A percentile compares a stretch with the other conserved stretches of the same genome.
These are phyloP conservation scores for Apus apus DNA, from an alignment of 2,113 vertebrate species.

Conservation along the genomic window DNA sequence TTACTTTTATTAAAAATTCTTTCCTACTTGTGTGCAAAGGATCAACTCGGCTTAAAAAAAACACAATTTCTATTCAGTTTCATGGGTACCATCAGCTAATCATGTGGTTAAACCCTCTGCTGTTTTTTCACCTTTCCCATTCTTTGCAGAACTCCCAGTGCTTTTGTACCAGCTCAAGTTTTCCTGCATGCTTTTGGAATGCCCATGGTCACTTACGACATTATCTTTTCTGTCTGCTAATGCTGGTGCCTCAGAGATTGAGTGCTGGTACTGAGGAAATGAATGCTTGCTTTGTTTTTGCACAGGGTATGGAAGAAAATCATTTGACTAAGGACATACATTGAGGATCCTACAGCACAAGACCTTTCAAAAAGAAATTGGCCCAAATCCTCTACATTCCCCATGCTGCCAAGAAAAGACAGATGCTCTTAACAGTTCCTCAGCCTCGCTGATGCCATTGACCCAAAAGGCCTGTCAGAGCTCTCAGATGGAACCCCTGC, in stretches of 20 bases:
- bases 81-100: background rate
- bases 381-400: background rate
- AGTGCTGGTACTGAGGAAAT: background rate
- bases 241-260: background rate
- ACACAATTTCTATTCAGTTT: background rate
- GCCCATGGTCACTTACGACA: background rate
- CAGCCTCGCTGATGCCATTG: background rate
- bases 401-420: background rate
- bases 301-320: conserved; percentile 51
- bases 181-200: background rate
- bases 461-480: background rate
- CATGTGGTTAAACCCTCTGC: background rate
- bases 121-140: background rate
- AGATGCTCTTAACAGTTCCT: background rate
- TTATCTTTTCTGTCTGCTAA: background rate
- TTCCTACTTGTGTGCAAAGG: background rate
- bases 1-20: background rate
- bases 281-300: background rate
- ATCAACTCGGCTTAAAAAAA: background rate
- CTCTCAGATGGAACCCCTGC: background rate
- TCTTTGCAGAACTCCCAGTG: background rate
- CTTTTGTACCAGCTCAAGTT: background rate
- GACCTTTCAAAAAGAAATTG: background rate
- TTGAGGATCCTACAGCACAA: background rate
- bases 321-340: conserved; percentile 27